These are phyloP conservation scores for Muscina levida DNA, from an alignment of 2,888 invertebrate species.

Conservation along the genomic window DNA sequence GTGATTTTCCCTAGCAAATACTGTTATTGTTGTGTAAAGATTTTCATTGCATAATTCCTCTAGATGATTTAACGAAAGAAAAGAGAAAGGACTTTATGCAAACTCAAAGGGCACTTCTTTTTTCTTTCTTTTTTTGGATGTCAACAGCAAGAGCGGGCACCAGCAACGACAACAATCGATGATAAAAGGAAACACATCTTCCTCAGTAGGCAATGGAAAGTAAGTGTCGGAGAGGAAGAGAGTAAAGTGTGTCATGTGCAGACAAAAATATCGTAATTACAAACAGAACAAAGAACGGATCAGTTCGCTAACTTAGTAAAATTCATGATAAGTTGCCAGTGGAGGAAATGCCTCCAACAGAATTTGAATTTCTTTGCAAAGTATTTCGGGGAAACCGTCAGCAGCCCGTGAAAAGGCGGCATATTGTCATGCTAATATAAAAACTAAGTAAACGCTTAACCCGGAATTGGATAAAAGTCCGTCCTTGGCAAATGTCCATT, in stretches of 20 bases:
- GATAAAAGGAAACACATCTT: conserved; percentile 3
- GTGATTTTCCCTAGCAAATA: background rate
- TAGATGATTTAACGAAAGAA: background rate
- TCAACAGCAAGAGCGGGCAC: background rate
- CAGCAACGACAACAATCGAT: background rate
- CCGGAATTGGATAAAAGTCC: too few relatives aligned
- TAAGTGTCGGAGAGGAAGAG: background rate
- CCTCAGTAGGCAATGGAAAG: background rate
- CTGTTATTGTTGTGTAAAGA: conserved; percentile 5
- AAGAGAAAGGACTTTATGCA: conserved; percentile 1
- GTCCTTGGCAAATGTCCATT: too few relatives aligned
- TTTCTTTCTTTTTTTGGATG: conserved; percentile 5
- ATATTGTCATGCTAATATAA: too few relatives aligned
- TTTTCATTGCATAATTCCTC: conserved; percentile 22
- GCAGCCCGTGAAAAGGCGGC: too few relatives aligned
- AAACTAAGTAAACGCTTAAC: too few relatives aligned
- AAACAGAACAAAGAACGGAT: background rate
- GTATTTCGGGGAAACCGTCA: too few relatives aligned
- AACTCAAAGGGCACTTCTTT: conserved; percentile 16
- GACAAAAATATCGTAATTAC: background rate
- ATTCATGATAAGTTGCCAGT: background rate
- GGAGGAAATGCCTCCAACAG: background rate
- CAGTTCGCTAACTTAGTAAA: background rate
- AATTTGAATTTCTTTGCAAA: too few relatives aligned
- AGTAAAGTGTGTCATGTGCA: conserved; percentile 9